Evolutionary conservation across 64 coral and sea anemone genomes (phyloP).

Genomic region (Anthopleura sola): DNA sequence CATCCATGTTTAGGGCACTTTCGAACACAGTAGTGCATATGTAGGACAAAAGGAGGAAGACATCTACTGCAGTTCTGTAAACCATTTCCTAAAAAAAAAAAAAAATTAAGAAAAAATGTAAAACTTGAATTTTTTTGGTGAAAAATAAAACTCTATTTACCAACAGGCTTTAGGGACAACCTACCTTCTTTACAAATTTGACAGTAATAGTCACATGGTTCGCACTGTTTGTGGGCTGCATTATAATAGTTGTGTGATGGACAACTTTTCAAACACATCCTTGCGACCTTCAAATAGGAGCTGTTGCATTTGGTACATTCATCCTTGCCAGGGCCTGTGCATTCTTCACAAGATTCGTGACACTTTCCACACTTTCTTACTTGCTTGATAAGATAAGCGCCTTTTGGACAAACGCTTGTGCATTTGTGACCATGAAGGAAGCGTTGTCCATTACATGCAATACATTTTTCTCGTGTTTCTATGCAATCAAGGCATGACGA

Average conservation of each 20-base stretch:
- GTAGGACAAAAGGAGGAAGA: constrained; percentile 71
- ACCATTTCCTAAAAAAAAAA: constrained; percentile 76
- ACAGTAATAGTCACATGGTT: constrained; percentile 96
- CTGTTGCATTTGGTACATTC: constrained; percentile 65
- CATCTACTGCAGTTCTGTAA: constrained; percentile 81
- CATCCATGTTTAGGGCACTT: constrained; percentile 67
- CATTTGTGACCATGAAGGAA: constrained; percentile 54
- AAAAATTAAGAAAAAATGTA: not conserved
- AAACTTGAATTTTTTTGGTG: not conserved
- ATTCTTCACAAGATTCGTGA: constrained; percentile 68
- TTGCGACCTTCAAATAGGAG: constrained; percentile 43
- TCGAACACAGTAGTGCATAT: constrained; percentile 71
- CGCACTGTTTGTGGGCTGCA: constrained; percentile 44
- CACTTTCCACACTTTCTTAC: constrained; percentile 64
- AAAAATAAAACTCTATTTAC: not conserved
- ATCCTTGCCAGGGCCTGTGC: constrained; percentile 50
- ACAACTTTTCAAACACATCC: constrained; percentile 61
- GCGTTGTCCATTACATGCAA: constrained; percentile 41
- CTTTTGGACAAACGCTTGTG: constrained; percentile 69
- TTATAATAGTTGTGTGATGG: constrained; percentile 84
- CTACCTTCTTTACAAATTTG: constrained; percentile 74
- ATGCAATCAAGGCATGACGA: constrained; percentile 61
- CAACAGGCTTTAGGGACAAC: not conserved
- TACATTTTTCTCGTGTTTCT: constrained; percentile 46
- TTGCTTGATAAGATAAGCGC: constrained; percentile 43